Percentiles rank a stretch among this genome's conserved stretches.
phyloP scores from a whole-genome alignment of 2,797 vertebrate genomes.

The Steatocranus sp. region DNA sequence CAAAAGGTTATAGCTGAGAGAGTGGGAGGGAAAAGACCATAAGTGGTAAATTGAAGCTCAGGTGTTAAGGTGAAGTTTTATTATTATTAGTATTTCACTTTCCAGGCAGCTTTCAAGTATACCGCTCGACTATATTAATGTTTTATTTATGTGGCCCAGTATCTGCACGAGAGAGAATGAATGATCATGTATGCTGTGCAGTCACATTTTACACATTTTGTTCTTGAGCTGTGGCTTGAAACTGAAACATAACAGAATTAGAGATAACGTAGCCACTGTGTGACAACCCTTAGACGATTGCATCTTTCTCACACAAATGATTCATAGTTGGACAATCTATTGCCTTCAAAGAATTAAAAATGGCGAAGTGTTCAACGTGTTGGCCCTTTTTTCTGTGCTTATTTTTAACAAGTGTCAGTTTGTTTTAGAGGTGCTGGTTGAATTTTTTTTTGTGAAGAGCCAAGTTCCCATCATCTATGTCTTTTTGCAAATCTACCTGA shows the following conservation, averaged over 20 bases:
- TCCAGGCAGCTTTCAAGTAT: neutral
- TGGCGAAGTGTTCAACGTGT: neutral
- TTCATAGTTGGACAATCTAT: neutral
- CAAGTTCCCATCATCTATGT: neutral
- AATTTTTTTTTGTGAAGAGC: neutral
- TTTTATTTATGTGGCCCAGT: neutral
- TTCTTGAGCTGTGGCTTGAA: neutral
- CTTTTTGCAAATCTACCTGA: neutral
- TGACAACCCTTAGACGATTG: neutral
- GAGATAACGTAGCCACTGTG: neutral
- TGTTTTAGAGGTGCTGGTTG: neutral
- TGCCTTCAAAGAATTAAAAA: neutral
- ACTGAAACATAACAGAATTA: neutral
- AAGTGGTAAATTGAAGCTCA: conserved; percentile 23
- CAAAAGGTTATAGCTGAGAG: conserved; percentile 3
- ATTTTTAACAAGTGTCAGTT: neutral
- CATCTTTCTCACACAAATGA: neutral
- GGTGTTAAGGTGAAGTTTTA: neutral
- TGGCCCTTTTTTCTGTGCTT: neutral
- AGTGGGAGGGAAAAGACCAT: neutral
- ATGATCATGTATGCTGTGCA: neutral
- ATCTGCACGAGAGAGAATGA: neutral
- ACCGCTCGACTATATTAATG: neutral
- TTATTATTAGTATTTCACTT: neutral
- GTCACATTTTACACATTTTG: neutral